Evolutionary conservation across 2,113 vertebrate species (phyloP).

Genomic region (Semnornis frantzii): DNA sequence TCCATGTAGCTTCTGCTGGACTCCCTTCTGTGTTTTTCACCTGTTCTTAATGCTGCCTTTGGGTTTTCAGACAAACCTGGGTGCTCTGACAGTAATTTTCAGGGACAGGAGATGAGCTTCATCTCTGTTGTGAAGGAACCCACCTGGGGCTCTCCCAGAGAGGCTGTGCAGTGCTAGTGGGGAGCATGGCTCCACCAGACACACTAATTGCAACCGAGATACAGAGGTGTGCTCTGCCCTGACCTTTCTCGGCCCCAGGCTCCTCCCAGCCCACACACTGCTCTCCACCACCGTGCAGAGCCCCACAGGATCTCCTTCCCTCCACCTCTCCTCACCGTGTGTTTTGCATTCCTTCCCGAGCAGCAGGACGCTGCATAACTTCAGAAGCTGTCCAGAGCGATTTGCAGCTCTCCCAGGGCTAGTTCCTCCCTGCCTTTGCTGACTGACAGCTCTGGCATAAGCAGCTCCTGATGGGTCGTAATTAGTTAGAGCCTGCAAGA

Average conservation of each 20-base stretch:
- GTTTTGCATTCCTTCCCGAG: neutral
- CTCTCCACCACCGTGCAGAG: neutral
- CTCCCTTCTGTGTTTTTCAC: neutral
- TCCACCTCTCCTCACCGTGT: neutral
- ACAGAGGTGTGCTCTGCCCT: rapidly evolving
- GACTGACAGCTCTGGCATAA: neutral
- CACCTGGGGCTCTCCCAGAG: too few species aligned
- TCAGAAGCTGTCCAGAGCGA: neutral
- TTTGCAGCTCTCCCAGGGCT: neutral
- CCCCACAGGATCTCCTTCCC: neutral
- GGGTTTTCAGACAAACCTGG: neutral
- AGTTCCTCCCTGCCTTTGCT: neutral
- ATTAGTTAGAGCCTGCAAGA: neutral
- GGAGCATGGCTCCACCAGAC: rapidly evolving
- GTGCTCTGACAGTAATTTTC: neutral
- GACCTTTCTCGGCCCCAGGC: neutral
- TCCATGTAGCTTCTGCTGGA: too few species aligned
- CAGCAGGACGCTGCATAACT: neutral
- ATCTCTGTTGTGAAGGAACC: neutral
- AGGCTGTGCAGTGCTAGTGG: neutral
- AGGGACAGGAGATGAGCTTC: neutral
- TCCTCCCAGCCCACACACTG: neutral
- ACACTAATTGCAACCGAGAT: neutral
- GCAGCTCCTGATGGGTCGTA: neutral
- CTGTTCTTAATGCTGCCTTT: neutral